phyloP scores from a whole-genome alignment of 2,888 invertebrate species.

The Oligia fasciuncula region DNA sequence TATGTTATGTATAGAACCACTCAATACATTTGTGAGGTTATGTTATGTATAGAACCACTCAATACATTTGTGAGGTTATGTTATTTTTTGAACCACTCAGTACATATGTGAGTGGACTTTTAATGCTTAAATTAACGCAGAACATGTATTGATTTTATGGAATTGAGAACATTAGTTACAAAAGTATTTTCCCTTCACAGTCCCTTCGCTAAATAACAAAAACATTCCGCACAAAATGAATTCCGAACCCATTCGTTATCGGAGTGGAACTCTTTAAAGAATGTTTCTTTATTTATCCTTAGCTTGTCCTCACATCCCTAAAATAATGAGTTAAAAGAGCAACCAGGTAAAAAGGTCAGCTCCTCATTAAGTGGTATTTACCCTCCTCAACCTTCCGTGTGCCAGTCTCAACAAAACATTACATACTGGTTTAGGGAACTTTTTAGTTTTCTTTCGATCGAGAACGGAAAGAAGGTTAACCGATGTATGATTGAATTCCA shows the following conservation, averaged over 20 bases:
- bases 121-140: neutral
- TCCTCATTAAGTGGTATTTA: conserved; percentile 39
- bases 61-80: too few species aligned
- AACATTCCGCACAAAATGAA: conserved; percentile 51
- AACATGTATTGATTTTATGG: neutral
- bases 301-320: conserved; percentile 23
- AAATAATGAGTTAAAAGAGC: conserved; percentile 51
- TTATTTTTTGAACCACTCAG: too few species aligned
- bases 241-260: conserved; percentile 43
- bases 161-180: conserved; percentile 21
- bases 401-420: conserved; percentile 28
- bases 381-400: conserved; percentile 19
- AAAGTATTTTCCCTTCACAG: conserved; percentile 15
- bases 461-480: neutral
- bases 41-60: too few species aligned
- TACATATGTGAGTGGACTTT: neutral
- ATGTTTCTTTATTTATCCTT: conserved; percentile 44
- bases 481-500: conserved; percentile 4
- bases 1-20: too few species aligned
- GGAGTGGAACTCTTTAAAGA: conserved; percentile 27
- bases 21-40: too few species aligned
- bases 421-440: conserved; percentile 17
- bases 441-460: conserved; percentile 8
- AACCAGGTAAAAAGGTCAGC: conserved; percentile 58
- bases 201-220: conserved; percentile 14